phyloP scores from a whole-genome alignment of 2,797 vertebrate genomes.

The Xerus rutilus region DNA sequence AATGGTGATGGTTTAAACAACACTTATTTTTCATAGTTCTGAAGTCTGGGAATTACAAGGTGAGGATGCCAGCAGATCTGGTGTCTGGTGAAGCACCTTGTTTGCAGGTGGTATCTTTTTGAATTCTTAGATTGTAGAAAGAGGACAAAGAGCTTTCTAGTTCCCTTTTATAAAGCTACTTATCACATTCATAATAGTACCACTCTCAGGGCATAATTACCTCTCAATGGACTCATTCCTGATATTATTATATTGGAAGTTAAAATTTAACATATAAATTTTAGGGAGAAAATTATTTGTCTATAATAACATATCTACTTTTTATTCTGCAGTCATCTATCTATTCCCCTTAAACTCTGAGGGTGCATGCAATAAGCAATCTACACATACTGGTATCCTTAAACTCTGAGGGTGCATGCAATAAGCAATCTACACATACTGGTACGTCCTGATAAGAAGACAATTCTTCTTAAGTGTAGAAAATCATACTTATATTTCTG shows the following conservation, averaged over 20 bases:
- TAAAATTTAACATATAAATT: not conserved
- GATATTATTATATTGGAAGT: not conserved
- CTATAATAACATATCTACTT: not conserved
- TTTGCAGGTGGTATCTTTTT: not conserved
- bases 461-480: not conserved
- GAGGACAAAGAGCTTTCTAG: not conserved
- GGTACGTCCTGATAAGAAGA: not conserved
- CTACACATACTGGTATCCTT: no score
- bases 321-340: not conserved
- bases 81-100: not conserved
- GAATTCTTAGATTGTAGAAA: not conserved
- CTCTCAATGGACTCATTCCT: not conserved
- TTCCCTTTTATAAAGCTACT: no score
- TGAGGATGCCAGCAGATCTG: not conserved
- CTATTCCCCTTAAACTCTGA: not conserved
- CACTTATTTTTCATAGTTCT: not conserved
- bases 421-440: not conserved
- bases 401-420: not conserved
- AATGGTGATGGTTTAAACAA: not conserved
- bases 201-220: not conserved
- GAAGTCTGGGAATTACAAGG: not conserved
- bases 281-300: not conserved
- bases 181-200: not conserved
- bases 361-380: not conserved
- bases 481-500: not conserved